phyloP scores from a whole-genome alignment of 2,797 vertebrate genomes.

The Threskiornis aethiopicus region DNA sequence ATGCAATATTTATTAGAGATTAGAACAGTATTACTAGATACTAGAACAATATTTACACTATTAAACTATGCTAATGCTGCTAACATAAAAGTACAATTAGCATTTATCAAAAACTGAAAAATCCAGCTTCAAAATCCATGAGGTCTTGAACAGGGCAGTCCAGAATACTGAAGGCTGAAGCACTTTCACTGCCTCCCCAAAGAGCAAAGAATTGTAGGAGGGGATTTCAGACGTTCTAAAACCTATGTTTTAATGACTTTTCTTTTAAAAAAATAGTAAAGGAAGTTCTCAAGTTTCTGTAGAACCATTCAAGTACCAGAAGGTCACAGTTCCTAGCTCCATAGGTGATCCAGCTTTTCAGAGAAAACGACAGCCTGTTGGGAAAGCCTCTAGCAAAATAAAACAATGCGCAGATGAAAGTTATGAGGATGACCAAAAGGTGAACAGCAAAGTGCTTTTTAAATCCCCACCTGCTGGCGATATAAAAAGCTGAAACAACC shows the following conservation, averaged over 20 bases:
- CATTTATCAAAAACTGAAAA: background rate
- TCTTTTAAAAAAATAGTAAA: background rate
- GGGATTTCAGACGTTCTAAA: background rate
- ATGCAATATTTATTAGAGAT: background rate
- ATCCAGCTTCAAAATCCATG: background rate
- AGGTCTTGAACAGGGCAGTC: background rate
- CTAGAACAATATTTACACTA: background rate
- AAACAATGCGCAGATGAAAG: background rate
- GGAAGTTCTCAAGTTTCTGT: background rate
- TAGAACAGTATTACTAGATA: background rate
- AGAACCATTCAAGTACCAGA: background rate
- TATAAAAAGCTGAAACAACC: conserved; percentile 5
- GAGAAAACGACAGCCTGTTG: background rate
- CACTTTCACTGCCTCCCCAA: background rate
- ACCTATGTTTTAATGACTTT: background rate
- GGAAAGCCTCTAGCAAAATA: conserved; percentile 43
- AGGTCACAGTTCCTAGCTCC: background rate
- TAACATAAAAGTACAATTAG: background rate
- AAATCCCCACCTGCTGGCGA: background rate
- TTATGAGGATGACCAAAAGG: background rate
- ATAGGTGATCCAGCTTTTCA: background rate
- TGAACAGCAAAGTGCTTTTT: conserved; percentile 10
- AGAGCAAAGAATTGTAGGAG: background rate
- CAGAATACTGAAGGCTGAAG: background rate
- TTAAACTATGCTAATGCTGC: background rate